Conservation (phyloP, 2,113 vertebrate species). For the Eurystomus gularis region DNA sequence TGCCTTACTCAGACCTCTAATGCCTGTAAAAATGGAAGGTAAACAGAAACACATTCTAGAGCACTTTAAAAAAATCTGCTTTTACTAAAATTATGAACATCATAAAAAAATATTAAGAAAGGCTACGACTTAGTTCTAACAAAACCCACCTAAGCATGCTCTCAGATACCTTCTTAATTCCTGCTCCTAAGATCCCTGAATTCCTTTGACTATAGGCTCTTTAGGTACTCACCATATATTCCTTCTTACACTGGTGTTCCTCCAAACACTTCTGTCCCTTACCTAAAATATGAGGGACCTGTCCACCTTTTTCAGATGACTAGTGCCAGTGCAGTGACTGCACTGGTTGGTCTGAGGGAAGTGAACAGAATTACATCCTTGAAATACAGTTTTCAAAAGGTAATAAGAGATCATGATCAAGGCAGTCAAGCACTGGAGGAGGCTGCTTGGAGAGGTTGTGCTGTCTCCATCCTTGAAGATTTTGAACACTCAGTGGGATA, state of each 20-base stretch:
- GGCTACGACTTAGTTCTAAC: background rate
- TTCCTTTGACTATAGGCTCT: background rate
- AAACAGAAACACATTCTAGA: background rate
- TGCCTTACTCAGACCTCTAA: background rate
- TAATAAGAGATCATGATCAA: accelerated
- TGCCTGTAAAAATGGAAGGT: background rate
- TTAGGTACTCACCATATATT: background rate
- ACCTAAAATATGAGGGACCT: background rate
- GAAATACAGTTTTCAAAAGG: background rate
- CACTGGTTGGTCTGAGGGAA: background rate
- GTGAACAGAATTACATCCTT: background rate
- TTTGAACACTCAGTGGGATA: background rate
- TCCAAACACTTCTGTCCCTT: background rate
- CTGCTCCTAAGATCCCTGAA: background rate
- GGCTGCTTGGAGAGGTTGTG: too few species aligned
- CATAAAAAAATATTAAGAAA: background rate
- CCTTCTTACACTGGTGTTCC: background rate
- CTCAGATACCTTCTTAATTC: background rate
- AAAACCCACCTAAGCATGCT: background rate
- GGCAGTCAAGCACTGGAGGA: background rate
- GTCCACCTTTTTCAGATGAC: background rate
- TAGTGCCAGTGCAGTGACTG: background rate
- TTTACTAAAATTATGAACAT: background rate
- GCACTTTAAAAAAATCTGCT: background rate
- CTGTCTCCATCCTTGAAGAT: background rate